These are phyloP conservation scores for Chrysemys picta DNA, from an alignment of 2,113 vertebrate species.

Conservation along the genomic window DNA sequence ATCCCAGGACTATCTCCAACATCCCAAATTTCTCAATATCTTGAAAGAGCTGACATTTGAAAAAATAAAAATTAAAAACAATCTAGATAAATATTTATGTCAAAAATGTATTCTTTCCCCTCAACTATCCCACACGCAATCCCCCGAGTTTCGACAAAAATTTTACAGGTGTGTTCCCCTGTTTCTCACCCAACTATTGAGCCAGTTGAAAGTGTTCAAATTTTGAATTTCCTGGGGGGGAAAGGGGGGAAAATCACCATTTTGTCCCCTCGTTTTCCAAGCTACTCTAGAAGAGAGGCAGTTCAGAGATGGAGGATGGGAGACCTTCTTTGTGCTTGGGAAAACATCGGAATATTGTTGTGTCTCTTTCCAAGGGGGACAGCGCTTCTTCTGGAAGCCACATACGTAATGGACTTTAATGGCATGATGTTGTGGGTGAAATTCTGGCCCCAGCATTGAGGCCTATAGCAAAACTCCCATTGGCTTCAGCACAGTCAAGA, in stretches of 20 bases:
- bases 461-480: neutral
- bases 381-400: neutral
- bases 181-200: neutral
- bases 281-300: neutral
- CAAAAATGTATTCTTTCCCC: neutral
- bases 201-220: neutral
- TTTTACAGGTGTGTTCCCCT: neutral
- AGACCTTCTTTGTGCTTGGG: neutral
- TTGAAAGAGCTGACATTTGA: neutral
- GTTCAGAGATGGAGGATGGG: neutral
- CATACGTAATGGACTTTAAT: neutral
- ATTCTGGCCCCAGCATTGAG: neutral
- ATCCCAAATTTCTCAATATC: neutral
- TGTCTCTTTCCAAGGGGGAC: neutral
- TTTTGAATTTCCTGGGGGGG: neutral
- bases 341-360: neutral
- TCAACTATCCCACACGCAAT: neutral
- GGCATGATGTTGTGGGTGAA: neutral
- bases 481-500: neutral
- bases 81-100: neutral
- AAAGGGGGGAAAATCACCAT: neutral
- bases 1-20: neutral
- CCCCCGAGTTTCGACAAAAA: neutral
- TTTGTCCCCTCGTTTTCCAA: neutral
- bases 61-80: neutral